Evolutionary conservation across 2,797 vertebrate genomes (phyloP), one percentile per base, ranked within the genome.

Genomic region (Catamblyrhynchus diadema): DNA sequence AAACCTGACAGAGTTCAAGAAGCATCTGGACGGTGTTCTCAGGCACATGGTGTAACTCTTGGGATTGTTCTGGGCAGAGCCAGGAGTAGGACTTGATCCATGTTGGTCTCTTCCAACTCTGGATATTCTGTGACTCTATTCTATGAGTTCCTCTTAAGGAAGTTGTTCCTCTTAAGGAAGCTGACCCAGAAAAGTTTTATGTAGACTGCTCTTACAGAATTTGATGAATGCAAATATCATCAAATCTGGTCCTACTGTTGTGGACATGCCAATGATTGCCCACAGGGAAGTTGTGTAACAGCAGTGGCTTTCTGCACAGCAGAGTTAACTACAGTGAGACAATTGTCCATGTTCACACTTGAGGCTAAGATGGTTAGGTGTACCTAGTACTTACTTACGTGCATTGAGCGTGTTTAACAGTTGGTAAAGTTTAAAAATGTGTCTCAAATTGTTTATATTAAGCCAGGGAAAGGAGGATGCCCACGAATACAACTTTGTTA

Each of bases 381-480:
- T 12, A 6, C 11, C 50, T 74, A 28, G 20, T 60, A 23, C 15
- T 60, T 8, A 9, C 6, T 54, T 19, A 7, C 28, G 80, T 91
- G 15, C 33, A 51, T 0, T 51, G 39, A 75, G 16, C 5, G 5
- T 67, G 41, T n/a, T 80, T 93, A 73, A 56, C 60, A 12, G 11
- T 21, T 54, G 16, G 37, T 72, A 75, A 32, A 67, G 6, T 47
- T 72, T 12, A 48, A 67, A 93, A 67, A 61, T 35, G 1, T 45
- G 10, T 62, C 21, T 69, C 8, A 33, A 47, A 9, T 87, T 53
- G 44, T 48, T 95, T 85, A 5, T 8, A 3, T 62, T 74, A 60
- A 80, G 27, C 7, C 21, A 23, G 41, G 10, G 15, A 2, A 8
- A 9, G 27, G 3, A 4, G 6, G 9, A 18, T 14, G 2, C 4